These are phyloP conservation scores for Marronus borbonicus DNA, from an alignment of 2,888 invertebrate genomes.

Conservation along the genomic window DNA sequence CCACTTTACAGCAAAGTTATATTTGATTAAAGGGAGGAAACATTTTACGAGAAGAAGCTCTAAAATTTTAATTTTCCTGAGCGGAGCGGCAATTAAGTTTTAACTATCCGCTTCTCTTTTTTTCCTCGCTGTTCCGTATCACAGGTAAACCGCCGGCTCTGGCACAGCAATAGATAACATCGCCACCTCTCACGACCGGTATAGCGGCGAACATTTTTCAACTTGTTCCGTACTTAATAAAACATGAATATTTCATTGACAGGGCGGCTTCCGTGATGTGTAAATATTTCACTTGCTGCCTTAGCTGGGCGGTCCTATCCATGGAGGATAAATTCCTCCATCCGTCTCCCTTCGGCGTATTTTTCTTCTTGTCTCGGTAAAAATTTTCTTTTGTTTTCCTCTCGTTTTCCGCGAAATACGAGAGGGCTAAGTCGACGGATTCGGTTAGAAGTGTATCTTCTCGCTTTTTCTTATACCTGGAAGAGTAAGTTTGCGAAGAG, in stretches of 20 bases:
- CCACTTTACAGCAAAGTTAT: neutral
- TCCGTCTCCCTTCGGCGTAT: neutral
- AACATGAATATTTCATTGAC: slow-evolving; percentile 38
- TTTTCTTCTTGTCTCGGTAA: neutral
- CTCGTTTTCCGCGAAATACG: neutral
- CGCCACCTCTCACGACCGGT: neutral
- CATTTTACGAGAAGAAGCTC: neutral
- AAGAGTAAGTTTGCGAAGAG: neutral
- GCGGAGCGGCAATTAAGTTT: slow-evolving; percentile 17
- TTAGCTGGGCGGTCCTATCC: neutral
- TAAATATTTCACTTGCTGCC: slow-evolving; percentile 15
- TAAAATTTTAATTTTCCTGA: slow-evolving; percentile 25
- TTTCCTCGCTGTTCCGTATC: neutral
- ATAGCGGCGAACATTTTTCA: slow-evolving; percentile 3
- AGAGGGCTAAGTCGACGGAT: neutral
- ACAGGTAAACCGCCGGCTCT: neutral
- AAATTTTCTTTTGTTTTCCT: slow-evolving; percentile 9
- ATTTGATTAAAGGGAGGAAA: slow-evolving; percentile 22
- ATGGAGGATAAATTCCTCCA: neutral
- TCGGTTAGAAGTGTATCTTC: neutral
- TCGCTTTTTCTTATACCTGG: neutral
- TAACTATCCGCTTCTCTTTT: slow-evolving; percentile 13
- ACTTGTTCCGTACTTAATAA: slow-evolving; percentile 33
- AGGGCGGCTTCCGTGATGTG: slow-evolving; percentile 9
- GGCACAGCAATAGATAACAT: neutral